phyloP scores from a whole-genome alignment of 2,888 invertebrate species.

The Belgica antarctica region DNA sequence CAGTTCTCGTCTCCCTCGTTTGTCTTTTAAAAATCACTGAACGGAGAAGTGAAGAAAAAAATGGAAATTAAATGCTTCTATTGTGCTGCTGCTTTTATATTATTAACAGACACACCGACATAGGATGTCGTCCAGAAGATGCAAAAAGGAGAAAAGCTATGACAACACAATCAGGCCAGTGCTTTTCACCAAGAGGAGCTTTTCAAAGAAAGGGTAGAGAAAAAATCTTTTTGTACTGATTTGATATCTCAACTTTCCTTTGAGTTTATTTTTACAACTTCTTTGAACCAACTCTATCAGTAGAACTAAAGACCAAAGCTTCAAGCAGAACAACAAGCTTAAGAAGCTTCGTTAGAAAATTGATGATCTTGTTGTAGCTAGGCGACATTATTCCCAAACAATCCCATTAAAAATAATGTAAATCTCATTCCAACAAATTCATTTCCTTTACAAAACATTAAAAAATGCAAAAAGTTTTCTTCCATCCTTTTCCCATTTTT shows the following conservation, averaged over 20 bases:
- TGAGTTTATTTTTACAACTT: too few species aligned
- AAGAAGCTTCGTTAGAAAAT: too few species aligned
- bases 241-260: too few species aligned
- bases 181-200: neutral
- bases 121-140: neutral
- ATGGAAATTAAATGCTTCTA: slow-evolving; percentile 33
- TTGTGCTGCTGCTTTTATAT: slow-evolving; percentile 9
- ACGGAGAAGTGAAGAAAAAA: slow-evolving; percentile 15
- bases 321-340: too few species aligned
- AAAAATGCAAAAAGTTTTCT: neutral
- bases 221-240: too few species aligned
- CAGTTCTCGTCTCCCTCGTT: neutral
- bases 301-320: too few species aligned
- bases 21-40: slow-evolving; percentile 9
- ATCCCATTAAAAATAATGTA: neutral
- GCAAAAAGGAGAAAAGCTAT: slow-evolving; percentile 1
- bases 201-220: too few species aligned
- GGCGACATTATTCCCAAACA: too few species aligned
- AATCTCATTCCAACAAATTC: slow-evolving; percentile 17
- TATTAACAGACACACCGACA: neutral
- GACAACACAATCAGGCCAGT: neutral
- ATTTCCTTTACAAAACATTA: slow-evolving; percentile 1
- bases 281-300: too few species aligned
- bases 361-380: neutral
- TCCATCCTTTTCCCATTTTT: neutral